Percentiles rank a stretch among this genome's conserved stretches.
Evolutionary conservation across 2,113 vertebrate species (phyloP).

Genomic region (Tapirus terrestris): DNA sequence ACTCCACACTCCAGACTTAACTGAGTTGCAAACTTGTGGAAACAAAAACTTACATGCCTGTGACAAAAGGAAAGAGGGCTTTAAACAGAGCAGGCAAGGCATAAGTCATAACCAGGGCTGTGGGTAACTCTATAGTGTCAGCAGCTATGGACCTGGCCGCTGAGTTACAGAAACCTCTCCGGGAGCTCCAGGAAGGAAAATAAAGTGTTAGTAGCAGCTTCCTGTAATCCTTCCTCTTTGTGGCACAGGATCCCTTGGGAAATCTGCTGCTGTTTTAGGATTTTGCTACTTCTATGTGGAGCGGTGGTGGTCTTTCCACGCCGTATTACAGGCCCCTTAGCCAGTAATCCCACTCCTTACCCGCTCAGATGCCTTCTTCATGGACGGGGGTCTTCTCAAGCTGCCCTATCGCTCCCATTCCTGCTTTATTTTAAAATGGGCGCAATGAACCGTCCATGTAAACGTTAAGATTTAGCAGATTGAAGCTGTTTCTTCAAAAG

Average conservation of each 20-base stretch:
- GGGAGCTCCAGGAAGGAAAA: conserved; percentile 85
- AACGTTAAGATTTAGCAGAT: not conserved
- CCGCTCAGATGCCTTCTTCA: not conserved
- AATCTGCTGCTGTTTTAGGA: conserved; percentile 79
- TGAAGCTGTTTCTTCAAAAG: not conserved
- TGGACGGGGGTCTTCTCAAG: not conserved
- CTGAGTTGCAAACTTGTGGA: conserved; percentile 73
- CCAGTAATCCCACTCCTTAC: not conserved
- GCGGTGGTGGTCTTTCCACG: conserved; percentile 62
- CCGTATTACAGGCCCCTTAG: not conserved
- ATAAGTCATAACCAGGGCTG: conserved; percentile 19
- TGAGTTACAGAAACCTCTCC: conserved; percentile 79
- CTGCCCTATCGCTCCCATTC: not conserved
- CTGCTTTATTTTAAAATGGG: not conserved
- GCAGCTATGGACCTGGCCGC: conserved; percentile 82
- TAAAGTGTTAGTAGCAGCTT: conserved; percentile 87
- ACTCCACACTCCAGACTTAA: conserved; percentile 40
- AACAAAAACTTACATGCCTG: conserved; percentile 65
- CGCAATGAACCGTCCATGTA: not conserved
- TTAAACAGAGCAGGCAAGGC: not conserved
- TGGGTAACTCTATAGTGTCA: conserved; percentile 83
- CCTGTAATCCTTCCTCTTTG: conserved; percentile 87
- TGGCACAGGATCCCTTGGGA: conserved; percentile 86
- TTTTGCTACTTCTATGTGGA: conserved; percentile 73
- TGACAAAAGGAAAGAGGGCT: not conserved